phyloP scores from a whole-genome alignment of 1,140 invertebrate genomes.

The Alviniconcha marisindica region DNA sequence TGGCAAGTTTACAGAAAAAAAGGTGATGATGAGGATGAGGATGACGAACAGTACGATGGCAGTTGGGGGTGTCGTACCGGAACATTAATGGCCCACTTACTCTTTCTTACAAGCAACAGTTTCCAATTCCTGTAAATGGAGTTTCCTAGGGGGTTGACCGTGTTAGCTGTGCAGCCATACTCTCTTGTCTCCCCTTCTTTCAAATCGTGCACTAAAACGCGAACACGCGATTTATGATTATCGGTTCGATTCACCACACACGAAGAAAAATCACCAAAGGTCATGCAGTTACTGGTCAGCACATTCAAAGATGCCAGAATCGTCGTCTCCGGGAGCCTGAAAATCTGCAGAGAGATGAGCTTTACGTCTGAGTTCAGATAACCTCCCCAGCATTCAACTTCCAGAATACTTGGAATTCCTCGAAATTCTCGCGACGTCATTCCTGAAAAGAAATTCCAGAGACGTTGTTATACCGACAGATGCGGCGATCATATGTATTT shows the following conservation, averaged over 20 bases:
- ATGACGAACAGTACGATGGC: too few relatives aligned
- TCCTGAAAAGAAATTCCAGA: too few relatives aligned
- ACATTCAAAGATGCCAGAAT: conserved; percentile 8
- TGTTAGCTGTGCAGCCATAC: conserved; percentile 22
- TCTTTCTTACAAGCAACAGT: too few relatives aligned
- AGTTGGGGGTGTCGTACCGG: too few relatives aligned
- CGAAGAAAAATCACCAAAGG: conserved; percentile 11
- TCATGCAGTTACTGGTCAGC: conserved; percentile 10
- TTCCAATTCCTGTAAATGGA: neutral
- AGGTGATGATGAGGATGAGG: too few relatives aligned
- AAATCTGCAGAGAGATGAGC: conserved; percentile 5
- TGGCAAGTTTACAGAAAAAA: too few relatives aligned
- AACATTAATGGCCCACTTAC: too few relatives aligned
- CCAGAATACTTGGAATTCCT: conserved; percentile 25
- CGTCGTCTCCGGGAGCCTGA: neutral
- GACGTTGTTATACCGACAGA: too few relatives aligned
- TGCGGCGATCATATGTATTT: too few relatives aligned
- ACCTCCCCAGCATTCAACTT: conserved; percentile 34
- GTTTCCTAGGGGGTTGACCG: neutral
- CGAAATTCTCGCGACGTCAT: conserved; percentile 22
- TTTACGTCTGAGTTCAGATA: conserved; percentile 25
- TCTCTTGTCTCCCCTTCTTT: conserved; percentile 16
- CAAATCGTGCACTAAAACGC: conserved; percentile 16
- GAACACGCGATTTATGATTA: conserved; percentile 4
- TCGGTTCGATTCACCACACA: neutral